Base-by-base conservation (phyloP, 2,888 invertebrate genomes). In the Eurois occulta region DNA sequence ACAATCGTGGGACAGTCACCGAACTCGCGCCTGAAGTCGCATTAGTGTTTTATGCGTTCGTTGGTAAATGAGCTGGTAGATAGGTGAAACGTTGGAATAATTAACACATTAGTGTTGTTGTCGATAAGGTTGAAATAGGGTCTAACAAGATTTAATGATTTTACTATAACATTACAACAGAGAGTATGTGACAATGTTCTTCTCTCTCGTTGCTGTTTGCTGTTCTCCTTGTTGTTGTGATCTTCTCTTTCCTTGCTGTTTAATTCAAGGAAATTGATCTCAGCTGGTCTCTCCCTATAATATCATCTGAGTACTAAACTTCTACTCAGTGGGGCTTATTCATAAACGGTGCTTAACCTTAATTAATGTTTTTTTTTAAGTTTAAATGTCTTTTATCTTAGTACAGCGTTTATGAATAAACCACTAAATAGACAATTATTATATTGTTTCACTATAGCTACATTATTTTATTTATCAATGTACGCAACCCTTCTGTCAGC, bases 401-500 rank as follows among this genome's bases (percentile, higher is more conserved):
- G 1, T 43, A 5, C 43, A 43, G 16, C 5, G 18, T 46, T 18
- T 21, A 18, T 21, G 48, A 48, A 48, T 48, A 48, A 21, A 48
- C 48, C 21, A 21, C 48, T 21, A 8, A 48, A 21, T 48, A 21
- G 21, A 6, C 18, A 6, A 48, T 24, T 0, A 24, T 52, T 24
- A 10, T 24, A 24, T 24, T n/a, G 3, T 52, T 24, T 52, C n/a
- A 18, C 7, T 60, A 2, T 1, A 18, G 2, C 18, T 60, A 1
- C 18, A 18, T 60, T n/a, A n/a, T n/a, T n/a, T 32, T 58, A 58
- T 60, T 32, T 60, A 18, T 32, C 10, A 4, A 21, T 21, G 7
- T 8, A 2, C 1, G 41, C 43, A 70, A n/a, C 32, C 28, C n/a
- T 41, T 0, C 18, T 69, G 76, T 0, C 77, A 85, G 1, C 87